Conservation (phyloP, 2,797 vertebrate genomes). For the Sciurus vulgaris region DNA sequence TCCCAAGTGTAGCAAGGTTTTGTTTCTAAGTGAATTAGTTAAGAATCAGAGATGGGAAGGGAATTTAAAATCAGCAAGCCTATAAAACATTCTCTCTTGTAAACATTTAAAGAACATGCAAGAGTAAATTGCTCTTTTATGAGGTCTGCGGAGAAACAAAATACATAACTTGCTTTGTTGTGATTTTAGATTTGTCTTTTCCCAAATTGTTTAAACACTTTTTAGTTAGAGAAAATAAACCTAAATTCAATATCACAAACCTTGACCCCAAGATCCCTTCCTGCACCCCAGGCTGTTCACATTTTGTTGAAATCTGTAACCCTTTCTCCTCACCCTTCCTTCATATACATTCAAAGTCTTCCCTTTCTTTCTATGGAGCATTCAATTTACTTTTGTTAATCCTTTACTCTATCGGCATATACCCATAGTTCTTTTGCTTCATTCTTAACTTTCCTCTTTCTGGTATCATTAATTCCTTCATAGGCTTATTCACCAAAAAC, state of each 20-base stretch:
- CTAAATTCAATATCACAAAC: not conserved
- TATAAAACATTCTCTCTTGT: slow-evolving; percentile 61
- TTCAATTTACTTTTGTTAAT: not conserved
- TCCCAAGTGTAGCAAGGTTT: slow-evolving; percentile 11
- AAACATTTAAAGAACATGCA: slow-evolving; percentile 79
- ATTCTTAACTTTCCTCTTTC: not conserved
- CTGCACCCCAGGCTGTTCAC: not conserved
- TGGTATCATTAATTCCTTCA: not conserved
- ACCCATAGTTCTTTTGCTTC: not conserved
- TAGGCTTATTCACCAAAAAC: not conserved
- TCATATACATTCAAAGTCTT: not conserved
- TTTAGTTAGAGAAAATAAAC: slow-evolving; percentile 64
- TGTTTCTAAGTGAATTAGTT: slow-evolving; percentile 65
- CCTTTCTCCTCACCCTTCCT: not conserved
- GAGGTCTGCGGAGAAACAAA: slow-evolving; percentile 78
- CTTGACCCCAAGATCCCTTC: not conserved
- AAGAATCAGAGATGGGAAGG: slow-evolving; percentile 63
- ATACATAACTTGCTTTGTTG: slow-evolving; percentile 66
- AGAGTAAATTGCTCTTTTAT: slow-evolving; percentile 70
- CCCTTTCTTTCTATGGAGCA: not conserved
- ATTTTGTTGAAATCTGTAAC: not conserved
- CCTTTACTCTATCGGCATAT: not conserved
- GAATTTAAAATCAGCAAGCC: slow-evolving; percentile 69
- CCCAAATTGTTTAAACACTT: slow-evolving; percentile 61
- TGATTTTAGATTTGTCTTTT: slow-evolving; percentile 65